These are phyloP conservation scores for Cerceris ruficornis DNA, from an alignment of 2,888 invertebrate genomes.

Conservation along the genomic window DNA sequence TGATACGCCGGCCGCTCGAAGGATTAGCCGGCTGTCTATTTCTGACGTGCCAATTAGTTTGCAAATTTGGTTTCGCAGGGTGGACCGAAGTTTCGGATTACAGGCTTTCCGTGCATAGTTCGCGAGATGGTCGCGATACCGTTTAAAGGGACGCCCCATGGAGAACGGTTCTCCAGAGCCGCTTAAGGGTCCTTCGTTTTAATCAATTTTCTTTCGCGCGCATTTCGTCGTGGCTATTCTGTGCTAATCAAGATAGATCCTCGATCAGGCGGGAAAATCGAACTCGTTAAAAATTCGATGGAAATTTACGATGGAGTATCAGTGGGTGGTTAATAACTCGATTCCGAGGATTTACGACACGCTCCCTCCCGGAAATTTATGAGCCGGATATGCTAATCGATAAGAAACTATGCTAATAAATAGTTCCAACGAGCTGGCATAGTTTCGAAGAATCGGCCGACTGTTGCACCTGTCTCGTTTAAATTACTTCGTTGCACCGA, in stretches of 20 bases:
- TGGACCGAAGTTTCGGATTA: constrained; percentile 18
- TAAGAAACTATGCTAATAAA: constrained; percentile 57
- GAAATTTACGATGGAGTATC: constrained; percentile 40
- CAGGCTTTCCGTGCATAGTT: not conserved
- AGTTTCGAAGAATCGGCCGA: constrained; percentile 35
- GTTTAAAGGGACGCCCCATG: too few species aligned
- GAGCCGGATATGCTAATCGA: constrained; percentile 52
- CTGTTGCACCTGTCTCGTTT: constrained; percentile 5
- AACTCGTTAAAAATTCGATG: constrained; percentile 29
- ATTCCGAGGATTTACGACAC: constrained; percentile 50
- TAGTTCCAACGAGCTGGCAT: constrained; percentile 15
- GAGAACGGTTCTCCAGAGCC: too few species aligned
- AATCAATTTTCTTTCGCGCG: constrained; percentile 11
- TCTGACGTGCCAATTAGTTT: constrained; percentile 58
- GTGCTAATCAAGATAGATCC: not conserved
- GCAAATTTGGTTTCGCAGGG: constrained; percentile 34
- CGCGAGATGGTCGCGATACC: too few species aligned
- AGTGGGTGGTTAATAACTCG: constrained; percentile 49
- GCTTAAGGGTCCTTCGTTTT: too few species aligned
- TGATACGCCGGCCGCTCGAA: constrained; percentile 31
- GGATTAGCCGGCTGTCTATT: constrained; percentile 39
- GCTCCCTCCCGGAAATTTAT: constrained; percentile 50
- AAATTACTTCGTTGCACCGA: constrained; percentile 35
- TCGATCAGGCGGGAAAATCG: constrained; percentile 15
- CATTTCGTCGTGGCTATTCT: not conserved